Conservation (phyloP, 2,113 vertebrate genomes). For the Oncorhynchus mykiss region DNA sequence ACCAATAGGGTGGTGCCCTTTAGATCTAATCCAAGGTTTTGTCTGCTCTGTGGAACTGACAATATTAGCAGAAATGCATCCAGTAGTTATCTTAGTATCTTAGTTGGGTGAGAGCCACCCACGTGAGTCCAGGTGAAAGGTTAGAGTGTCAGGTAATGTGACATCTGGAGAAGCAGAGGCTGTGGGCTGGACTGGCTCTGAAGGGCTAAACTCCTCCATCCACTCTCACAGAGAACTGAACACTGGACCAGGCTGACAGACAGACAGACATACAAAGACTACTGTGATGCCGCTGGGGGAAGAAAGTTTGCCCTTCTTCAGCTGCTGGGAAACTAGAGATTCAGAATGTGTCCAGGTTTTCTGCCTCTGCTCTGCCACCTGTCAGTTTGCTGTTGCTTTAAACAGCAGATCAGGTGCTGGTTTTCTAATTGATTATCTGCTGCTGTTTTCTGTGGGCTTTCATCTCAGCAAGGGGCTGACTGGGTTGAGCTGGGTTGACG, state of each 20-base stretch:
- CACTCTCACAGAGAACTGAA: conserved; percentile 8
- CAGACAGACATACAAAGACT: conserved; percentile 1
- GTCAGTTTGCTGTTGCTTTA: neutral
- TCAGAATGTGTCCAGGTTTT: conserved; percentile 69
- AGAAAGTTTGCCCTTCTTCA: conserved; percentile 65
- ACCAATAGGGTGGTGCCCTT: no score
- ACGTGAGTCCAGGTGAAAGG: conserved; percentile 54
- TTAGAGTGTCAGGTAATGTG: conserved; percentile 61
- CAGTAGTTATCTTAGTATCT: conserved; percentile 10
- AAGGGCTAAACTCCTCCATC: conserved; percentile 19
- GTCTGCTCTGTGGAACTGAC: neutral
- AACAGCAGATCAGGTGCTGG: neutral
- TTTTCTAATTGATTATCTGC: neutral
- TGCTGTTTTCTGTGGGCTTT: conserved; percentile 2
- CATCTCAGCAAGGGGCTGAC: neutral
- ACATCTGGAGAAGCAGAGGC: conserved; percentile 35
- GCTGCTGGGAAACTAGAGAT: conserved; percentile 75
- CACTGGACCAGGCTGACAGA: conserved; percentile 2
- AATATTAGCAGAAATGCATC: neutral
- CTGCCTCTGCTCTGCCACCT: conserved; percentile 7
- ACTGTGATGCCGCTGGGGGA: conserved; percentile 50
- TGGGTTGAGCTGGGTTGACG: neutral
- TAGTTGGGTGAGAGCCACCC: conserved; percentile 50
- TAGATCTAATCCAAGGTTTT: neutral
- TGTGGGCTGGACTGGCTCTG: conserved; percentile 15